phyloP scores from a whole-genome alignment of 2,113 vertebrate genomes.

The Trogon melanurus region DNA sequence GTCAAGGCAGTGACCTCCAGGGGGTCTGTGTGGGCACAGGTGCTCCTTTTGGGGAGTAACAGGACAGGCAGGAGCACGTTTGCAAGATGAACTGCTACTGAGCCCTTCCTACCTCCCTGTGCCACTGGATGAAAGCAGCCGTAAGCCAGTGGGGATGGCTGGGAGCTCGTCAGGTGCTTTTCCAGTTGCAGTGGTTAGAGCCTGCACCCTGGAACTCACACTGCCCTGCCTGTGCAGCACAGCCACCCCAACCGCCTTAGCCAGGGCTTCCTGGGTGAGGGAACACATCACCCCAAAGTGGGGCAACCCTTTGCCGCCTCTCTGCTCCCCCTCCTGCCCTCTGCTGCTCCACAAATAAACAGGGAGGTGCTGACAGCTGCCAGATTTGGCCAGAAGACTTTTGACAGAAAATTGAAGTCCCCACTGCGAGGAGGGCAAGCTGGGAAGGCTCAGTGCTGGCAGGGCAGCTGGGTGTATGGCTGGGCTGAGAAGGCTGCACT shows the following conservation, averaged over 20 bases:
- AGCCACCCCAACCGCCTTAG: fast-evolving
- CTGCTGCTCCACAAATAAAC: slow-evolving; percentile 65
- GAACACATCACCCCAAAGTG: background rate
- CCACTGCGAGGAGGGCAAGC: fast-evolving
- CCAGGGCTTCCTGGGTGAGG: background rate
- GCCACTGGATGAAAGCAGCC: background rate
- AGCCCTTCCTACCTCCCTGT: background rate
- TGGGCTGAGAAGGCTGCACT: background rate
- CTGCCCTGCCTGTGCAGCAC: background rate
- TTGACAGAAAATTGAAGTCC: slow-evolving; percentile 46
- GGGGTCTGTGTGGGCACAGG: background rate
- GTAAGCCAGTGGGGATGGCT: background rate
- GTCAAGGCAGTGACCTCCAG: background rate
- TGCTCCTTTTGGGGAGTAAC: background rate
- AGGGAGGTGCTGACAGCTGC: slow-evolving; percentile 63
- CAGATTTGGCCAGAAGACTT: slow-evolving; percentile 30
- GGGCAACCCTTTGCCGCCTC: background rate
- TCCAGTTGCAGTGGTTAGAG: background rate
- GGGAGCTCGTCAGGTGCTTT: slow-evolving; percentile 4
- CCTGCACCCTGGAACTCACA: fast-evolving
- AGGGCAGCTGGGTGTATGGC: background rate
- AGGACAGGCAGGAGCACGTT: background rate
- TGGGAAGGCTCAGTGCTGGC: background rate
- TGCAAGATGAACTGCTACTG: background rate
- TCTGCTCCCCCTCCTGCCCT: background rate